Conservation (phyloP, 2,113 vertebrate genomes). For the Labeo rohita region DNA sequence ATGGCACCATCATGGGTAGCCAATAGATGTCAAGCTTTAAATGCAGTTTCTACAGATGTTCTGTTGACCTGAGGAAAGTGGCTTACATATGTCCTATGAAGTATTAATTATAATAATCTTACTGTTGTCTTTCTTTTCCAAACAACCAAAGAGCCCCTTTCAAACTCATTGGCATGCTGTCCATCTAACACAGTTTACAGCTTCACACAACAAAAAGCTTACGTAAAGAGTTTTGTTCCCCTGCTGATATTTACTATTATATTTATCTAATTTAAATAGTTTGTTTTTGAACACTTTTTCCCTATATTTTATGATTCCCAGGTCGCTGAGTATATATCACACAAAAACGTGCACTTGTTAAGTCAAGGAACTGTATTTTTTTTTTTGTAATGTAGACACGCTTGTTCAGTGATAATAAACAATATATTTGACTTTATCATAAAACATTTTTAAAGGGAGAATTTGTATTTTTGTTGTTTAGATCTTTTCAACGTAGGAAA, state of each 20-base stretch:
- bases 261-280: neutral
- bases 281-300: neutral
- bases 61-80: slow-evolving; percentile 88
- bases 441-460: neutral
- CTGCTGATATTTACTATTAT: neutral
- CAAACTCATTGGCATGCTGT: neutral
- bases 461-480: neutral
- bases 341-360: too few relatives aligned
- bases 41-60: slow-evolving; percentile 93
- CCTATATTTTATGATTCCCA: neutral
- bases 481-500: neutral
- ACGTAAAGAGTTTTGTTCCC: neutral
- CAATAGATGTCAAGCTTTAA: slow-evolving; percentile 91
- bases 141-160: neutral
- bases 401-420: neutral
- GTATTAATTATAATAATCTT: slow-evolving; percentile 78
- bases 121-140: slow-evolving; percentile 49
- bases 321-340: too few relatives aligned
- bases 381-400: neutral
- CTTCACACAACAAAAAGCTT: neutral
- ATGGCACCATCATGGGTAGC: slow-evolving; percentile 85
- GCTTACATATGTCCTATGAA: slow-evolving; percentile 79
- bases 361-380: too few relatives aligned
- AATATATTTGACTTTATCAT: neutral
- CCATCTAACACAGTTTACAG: neutral